Base-by-base conservation (phyloP, 2,888 invertebrate genomes). In the Polymixis lichenea region DNA sequence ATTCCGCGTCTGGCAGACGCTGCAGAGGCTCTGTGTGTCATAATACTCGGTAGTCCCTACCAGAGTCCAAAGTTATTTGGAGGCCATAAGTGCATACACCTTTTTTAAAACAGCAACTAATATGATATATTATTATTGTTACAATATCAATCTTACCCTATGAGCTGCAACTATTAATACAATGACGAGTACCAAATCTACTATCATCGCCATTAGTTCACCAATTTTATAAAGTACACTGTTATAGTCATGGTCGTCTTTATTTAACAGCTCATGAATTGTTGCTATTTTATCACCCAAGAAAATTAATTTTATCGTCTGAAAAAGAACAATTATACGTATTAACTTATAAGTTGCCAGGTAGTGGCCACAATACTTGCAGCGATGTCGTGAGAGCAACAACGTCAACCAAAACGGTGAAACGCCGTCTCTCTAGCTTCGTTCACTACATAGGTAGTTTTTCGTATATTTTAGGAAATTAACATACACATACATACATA, bases 81-180 rank as follows among this genome's bases (percentile, higher is more conserved):
- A 25, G 15, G n/a, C n/a, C n/a, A n/a, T n/a, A n/a, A n/a, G n/a
- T n/a, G n/a, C n/a, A n/a, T n/a, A n/a, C n/a, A n/a, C n/a, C n/a
- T n/a, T n/a, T n/a, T 56, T 56, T 15, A n/a, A 53, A 55, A n/a
- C n/a, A n/a, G n/a, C 4, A 13, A n/a, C n/a, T n/a, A 55, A n/a
- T 15, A 55, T 4, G 32, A 6, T 38, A 38, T 38, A 46, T 11
- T 46, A 11, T 46, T 17, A 49, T 17, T 49, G 28, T 13, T 28
- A n/a, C 2, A 28, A 32, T 51, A 51, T 28, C 17, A 61, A 38
- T 49, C 71, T 51, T 64, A 71, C 71, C 71, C 3, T 22, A 25
- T 62, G 71, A 19, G 62, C 71, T 25, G 62, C 62, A 25, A 53
- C 25, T 13, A 71, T 38, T 22, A 71, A 71, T 38, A 53, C 8